These are phyloP conservation scores for Melozone crissalis DNA, from an alignment of 2,113 vertebrate species.

Conservation along the genomic window DNA sequence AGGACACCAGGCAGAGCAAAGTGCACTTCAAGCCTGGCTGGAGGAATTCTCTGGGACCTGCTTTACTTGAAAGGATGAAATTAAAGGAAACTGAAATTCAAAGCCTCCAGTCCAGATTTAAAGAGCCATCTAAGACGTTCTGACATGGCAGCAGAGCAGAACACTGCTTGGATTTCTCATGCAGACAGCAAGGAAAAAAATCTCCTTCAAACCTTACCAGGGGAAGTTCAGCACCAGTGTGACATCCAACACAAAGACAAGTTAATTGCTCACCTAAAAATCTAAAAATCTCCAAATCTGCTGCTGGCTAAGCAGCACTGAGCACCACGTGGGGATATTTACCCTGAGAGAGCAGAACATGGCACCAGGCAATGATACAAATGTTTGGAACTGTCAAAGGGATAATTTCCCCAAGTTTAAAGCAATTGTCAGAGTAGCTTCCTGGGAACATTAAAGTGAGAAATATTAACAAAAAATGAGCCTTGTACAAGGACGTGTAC, in stretches of 20 bases:
- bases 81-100: neutral
- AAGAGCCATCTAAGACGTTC: neutral
- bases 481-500: neutral
- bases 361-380: neutral
- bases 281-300: neutral
- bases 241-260: neutral
- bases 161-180: neutral
- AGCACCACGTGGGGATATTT: neutral
- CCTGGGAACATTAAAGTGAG: neutral
- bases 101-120: neutral
- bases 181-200: neutral
- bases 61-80: neutral
- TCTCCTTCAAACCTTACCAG: neutral
- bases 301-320: neutral
- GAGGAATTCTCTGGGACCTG: neutral
- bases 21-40: neutral
- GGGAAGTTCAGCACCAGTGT: neutral
- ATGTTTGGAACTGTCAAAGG: neutral
- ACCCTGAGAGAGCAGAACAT: neutral
- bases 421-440: neutral
- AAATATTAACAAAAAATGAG: neutral
- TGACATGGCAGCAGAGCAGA: neutral
- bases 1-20: neutral
- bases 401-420: neutral
- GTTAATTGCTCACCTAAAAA: constrained; percentile 23